Evolutionary conservation across 2,113 vertebrate species (phyloP).

Genomic region (rabbit (Oryctolagus cuniculus)): DNA sequence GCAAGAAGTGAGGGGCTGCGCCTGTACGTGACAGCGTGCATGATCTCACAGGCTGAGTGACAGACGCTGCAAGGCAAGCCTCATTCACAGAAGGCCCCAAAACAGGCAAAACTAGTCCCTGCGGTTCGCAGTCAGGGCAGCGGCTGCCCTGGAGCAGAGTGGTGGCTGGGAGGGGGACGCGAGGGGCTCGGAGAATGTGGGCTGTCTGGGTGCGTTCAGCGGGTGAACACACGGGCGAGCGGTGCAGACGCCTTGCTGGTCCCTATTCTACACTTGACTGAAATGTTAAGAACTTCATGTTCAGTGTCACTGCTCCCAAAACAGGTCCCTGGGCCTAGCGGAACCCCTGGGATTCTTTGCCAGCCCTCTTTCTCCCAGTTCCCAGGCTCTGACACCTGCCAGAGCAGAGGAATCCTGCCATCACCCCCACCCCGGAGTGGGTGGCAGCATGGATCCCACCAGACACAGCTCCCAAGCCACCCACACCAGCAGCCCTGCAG

Average conservation of each 20-base stretch:
- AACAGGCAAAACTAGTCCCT: constrained; percentile 74
- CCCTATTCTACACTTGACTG: neutral
- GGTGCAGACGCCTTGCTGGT: neutral
- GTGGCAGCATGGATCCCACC: neutral
- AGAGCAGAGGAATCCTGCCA: constrained; percentile 63
- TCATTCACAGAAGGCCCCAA: neutral
- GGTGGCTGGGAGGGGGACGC: neutral
- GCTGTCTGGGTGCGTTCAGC: neutral
- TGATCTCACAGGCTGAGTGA: neutral
- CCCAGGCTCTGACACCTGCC: constrained; percentile 60
- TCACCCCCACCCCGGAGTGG: neutral
- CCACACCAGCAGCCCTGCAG: neutral
- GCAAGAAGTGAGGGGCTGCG: neutral
- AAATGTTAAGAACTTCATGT: constrained; percentile 31
- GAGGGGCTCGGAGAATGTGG: neutral
- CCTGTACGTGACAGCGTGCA: too few species aligned
- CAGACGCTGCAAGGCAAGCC: neutral
- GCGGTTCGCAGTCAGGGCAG: constrained; percentile 15
- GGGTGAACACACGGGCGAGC: neutral
- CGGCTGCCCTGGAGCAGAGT: neutral
- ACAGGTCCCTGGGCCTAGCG: constrained; percentile 59
- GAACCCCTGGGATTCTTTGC: constrained; percentile 45
- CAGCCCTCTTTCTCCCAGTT: constrained; percentile 53
- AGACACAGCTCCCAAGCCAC: constrained; percentile 42
- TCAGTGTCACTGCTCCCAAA: constrained; percentile 50